Percentiles rank a stretch among this genome's conserved stretches.
These are phyloP conservation scores for Morus bassanus DNA, from an alignment of 2,797 vertebrate species.

Conservation along the genomic window DNA sequence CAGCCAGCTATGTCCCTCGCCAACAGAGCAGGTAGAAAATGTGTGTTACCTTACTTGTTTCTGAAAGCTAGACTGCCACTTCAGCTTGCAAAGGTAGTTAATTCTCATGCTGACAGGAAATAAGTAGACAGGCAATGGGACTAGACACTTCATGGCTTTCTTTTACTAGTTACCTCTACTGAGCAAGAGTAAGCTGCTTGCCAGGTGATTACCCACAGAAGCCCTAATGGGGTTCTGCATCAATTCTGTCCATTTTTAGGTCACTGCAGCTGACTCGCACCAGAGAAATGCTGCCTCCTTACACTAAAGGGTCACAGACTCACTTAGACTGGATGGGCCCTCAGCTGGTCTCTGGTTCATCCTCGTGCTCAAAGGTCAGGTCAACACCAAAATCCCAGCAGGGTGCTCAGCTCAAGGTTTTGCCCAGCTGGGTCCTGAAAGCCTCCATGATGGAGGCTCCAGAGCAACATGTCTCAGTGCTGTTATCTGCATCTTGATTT, in stretches of 20 bases:
- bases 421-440: not conserved
- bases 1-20: not conserved
- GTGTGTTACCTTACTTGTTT: not conserved
- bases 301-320: not conserved
- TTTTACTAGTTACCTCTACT: not conserved
- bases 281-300: not conserved
- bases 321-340: not conserved
- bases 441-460: not conserved
- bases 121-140: not conserved
- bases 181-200: not conserved
- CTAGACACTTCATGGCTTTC: not conserved
- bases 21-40: fast-evolving
- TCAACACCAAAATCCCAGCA: not conserved
- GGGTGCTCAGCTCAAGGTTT: not conserved
- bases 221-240: not conserved
- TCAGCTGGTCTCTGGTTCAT: not conserved
- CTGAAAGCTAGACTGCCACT: not conserved
- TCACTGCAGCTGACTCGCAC: not conserved
- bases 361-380: not conserved
- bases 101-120: not conserved
- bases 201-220: not conserved
- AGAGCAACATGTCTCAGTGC: not conserved
- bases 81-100: not conserved
- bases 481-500: not conserved
- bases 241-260: not conserved